Evolutionary conservation across 1,140 invertebrate species (phyloP), one percentile per base, ranked within the genome.

Genomic region (Orchestia grillus): DNA sequence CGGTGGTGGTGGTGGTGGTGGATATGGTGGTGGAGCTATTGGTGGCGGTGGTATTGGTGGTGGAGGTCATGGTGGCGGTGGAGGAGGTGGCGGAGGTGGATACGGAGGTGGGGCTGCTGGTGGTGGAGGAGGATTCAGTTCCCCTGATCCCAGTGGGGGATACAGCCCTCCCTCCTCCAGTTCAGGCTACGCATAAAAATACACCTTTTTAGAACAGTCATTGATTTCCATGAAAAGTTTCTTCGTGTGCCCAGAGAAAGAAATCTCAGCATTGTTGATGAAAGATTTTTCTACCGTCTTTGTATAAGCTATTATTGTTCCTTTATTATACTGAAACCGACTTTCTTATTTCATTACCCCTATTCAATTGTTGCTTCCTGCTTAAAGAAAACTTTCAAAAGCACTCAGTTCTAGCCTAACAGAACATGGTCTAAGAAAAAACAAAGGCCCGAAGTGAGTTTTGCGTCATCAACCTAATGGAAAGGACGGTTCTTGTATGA

Each of bases 301-400:
- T 44, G 16, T 92, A 11, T 94, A 94, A 94, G 41, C 43, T 94
- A 94, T 8, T 44, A 77, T 94, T 94, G 92, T 94, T 94, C 92
- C 8, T 47, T n/a, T 45, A 94, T 44, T 94, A 94, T 94, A 94
- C 92, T 94, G 92, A 94, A 94, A 94, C 88, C 88, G 28, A 42
- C 3, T 44, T 90, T 11, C 42, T 36, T 4, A 42, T 90, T 90
- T 44, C 16, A 90, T 90, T 90, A 90, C 36, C 43, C 43, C 28
- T 36, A 42, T 8, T 77, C 36, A n/a, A 77, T 77, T 36, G 11
- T 77, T 36, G 28, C 6, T 53, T 15, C 15, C 28, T 8, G 3
- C 11, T 77, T 15, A 19, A 53, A 19, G 11, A 28, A 15, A 77
- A 1, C 15, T 77, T 77, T 77, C 62, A 19, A 19, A 1, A 77